phyloP scores from a whole-genome alignment of 2,797 vertebrate genomes.

The Enteromius mattozi region DNA sequence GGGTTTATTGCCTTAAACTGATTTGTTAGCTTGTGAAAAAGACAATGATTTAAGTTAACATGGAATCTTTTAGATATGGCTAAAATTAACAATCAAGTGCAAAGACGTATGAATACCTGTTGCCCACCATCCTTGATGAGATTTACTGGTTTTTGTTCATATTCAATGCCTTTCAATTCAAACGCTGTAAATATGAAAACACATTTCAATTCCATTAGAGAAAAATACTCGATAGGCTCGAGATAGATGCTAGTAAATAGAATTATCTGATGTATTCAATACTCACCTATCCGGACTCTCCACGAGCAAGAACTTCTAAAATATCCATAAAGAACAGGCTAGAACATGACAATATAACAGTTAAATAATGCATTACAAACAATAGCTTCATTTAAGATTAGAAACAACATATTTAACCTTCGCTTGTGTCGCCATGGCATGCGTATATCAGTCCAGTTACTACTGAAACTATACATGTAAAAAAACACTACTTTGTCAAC shows the following conservation, averaged over 20 bases:
- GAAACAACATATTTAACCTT: constrained; percentile 72
- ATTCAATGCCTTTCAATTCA: constrained; percentile 90
- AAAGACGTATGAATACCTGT: constrained; percentile 81
- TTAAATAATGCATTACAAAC: neutral
- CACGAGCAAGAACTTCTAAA: constrained; percentile 98
- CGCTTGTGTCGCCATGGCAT: constrained; percentile 71
- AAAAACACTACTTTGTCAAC: constrained; percentile 60
- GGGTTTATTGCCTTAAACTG: constrained; percentile 88
- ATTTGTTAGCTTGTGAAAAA: constrained; percentile 77
- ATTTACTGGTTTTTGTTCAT: constrained; percentile 85
- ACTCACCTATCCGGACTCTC: constrained; percentile 96
- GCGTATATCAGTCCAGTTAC: constrained; percentile 29
- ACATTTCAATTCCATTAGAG: neutral
- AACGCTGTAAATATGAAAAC: constrained; percentile 80
- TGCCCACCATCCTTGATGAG: constrained; percentile 91
- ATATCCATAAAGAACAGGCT: constrained; percentile 94
- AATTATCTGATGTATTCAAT: neutral
- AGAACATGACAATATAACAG: constrained; percentile 50
- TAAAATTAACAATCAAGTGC: neutral
- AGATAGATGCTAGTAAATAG: neutral
- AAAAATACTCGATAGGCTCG: neutral
- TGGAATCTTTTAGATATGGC: neutral
- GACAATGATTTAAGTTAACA: neutral
- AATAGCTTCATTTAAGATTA: neutral
- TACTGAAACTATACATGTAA: constrained; percentile 40